Base-by-base conservation (phyloP, 2,888 invertebrate species). In the Lucinisca nassula region DNA sequence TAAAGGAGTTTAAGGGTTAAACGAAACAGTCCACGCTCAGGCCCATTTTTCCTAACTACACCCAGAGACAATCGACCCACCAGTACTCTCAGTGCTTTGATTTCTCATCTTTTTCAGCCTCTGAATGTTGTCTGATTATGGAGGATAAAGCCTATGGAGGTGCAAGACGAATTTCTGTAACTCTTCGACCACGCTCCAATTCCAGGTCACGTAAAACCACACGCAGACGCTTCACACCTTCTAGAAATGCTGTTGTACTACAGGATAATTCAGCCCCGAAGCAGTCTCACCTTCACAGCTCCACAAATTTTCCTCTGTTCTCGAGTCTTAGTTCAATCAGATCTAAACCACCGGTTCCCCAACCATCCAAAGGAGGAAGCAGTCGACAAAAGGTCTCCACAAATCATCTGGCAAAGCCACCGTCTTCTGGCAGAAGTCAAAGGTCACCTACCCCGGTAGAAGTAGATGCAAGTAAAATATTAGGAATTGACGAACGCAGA, bases 291-390 rank as follows among this genome's bases (percentile, higher is more conserved):
- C 40, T 75, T 58, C 87, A 87, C 74, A 78, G 76, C 51, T 55
- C 89, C 37, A 92, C 92, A 75, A 92, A 89, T 67, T 92, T 92
- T 77, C 91, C 93, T 3, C 82, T 92, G n/a, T 90, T 93, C 49
- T 92, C 92, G 32, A 90, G 89, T 73, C 84, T 86, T 24, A 38
- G 79, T 30, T 51, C 82, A 14, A 51, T 51, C n/a, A 6, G 51
- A n/a, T 51, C 51, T 14, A 84, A 85, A 24, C 88, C 86, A 17
- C 51, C 67, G 14, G 32, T 74, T 21, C 75, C 88, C 27, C 84
- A 88, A 58, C 79, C 87, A 37, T 51, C 80, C 21, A 84, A 83
- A 37, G n/a, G 21, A 4, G 51, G 49, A 40, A n/a, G 45, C n/a
- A 40, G 49, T n/a, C 17, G n/a, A 8, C 45, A 49, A 30, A 32